A percentile compares a stretch with the other conserved stretches of the same genome.
phyloP scores from a whole-genome alignment of 2,113 vertebrate species.

The Erythrocercus mccallii region DNA sequence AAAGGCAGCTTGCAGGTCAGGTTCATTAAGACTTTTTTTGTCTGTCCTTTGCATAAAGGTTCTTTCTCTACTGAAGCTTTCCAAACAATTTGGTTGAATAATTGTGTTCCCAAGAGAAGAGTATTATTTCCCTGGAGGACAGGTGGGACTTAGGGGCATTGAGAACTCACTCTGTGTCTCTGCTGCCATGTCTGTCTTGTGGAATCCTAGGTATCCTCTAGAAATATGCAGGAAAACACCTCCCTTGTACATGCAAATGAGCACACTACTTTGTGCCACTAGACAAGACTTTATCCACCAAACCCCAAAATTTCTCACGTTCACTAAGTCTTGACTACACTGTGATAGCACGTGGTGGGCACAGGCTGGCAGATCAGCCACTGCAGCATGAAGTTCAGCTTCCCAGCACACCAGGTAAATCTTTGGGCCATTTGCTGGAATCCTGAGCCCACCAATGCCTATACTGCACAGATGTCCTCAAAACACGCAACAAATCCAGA shows the following conservation, averaged over 20 bases:
- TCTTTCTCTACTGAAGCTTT: not conserved
- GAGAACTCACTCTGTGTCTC: not conserved
- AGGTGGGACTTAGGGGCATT: not conserved
- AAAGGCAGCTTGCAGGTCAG: not conserved
- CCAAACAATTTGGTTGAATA: not conserved
- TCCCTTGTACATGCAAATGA: not conserved
- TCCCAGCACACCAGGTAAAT: not conserved
- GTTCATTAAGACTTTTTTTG: not conserved
- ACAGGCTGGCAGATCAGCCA: not conserved
- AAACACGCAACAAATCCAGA: not conserved
- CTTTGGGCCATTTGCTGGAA: not conserved
- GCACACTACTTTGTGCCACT: not conserved
- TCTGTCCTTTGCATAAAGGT: not conserved
- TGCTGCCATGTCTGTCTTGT: not conserved
- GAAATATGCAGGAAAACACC: not conserved
- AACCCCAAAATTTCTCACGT: not conserved
- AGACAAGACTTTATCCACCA: not conserved
- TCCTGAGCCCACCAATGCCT: not conserved
- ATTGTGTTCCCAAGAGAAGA: not conserved
- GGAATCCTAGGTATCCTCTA: not conserved
- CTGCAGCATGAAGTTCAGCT: not conserved
- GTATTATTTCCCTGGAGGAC: not conserved
- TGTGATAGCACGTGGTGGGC: accelerated
- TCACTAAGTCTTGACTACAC: not conserved
- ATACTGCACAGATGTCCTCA: not conserved